Base-by-base conservation (phyloP, 2,113 vertebrate species). In the Carettochelys insculpta region DNA sequence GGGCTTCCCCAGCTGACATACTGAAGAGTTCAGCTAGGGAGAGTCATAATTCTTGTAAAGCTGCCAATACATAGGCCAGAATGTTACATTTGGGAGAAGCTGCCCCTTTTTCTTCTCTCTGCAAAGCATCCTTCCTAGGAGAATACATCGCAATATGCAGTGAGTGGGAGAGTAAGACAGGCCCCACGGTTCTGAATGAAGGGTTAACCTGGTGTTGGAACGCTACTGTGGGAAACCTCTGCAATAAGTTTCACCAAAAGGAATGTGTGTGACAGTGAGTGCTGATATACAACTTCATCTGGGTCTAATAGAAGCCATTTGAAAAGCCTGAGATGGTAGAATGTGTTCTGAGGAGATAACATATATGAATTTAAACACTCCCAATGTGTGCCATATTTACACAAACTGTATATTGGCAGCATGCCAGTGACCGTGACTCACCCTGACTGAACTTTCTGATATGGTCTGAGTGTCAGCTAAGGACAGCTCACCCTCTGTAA, bases 321-420 rank as follows among this genome's bases (percentile, higher is more conserved):
- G 77, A 58, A 71, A 48, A 87, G 61, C 16, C 76, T 85, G 80
- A 95, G 94, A 96, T 94, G 56, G 45, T 73, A 90, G 73, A 6
- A 75, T n/a, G 85, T 96, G 95, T 94, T 97, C 52, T 73, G 77
- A 34, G 82, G 34, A 95, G 95, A 97, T 85, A 96, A 83, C 43
- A 54, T 61, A 53, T 53, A 80, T 77, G 81, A 61, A 94, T 89
- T 77, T 20, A 92, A 95, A 92, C 25, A 76, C 65, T 93, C 92
- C 81, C 81, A 90, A 89, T 50, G 87, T 0, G 31, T 19, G 94
- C 77, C 50, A 80, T 14, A 48, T 34, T 79, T 84, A 61, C 56
- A 93, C 45, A 90, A 1, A 0, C 45, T 56, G 50, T 11, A 25
- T 68, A 77, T 68, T 20, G 6, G 61, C 93, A 92, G 83, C 6